These are phyloP conservation scores for Luffia ferchaultella DNA, from an alignment of 2,888 invertebrate species.

Conservation along the genomic window DNA sequence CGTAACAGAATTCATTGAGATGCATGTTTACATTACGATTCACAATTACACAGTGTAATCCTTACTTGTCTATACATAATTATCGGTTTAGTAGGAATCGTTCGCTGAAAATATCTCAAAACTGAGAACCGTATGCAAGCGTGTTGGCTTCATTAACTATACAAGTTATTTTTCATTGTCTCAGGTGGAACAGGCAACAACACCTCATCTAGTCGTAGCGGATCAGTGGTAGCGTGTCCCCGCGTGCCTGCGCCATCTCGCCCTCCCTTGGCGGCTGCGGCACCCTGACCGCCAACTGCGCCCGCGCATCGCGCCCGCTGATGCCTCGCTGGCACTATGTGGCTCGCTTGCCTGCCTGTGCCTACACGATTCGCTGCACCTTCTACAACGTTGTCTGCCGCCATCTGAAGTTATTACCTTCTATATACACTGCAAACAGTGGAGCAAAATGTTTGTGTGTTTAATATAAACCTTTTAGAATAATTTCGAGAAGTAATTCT, in stretches of 20 bases:
- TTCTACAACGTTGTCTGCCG: slow-evolving; percentile 26
- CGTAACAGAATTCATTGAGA: too few species aligned
- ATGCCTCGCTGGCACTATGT: slow-evolving; percentile 39
- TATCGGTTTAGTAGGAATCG: too few species aligned
- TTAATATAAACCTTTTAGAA: too few species aligned
- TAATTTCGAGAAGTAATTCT: too few species aligned
- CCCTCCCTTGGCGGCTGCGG: slow-evolving; percentile 51
- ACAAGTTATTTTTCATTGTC: too few species aligned
- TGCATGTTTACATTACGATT: too few species aligned
- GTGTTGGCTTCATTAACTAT: too few species aligned
- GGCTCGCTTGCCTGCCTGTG: slow-evolving; percentile 50
- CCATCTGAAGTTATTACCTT: slow-evolving; percentile 20
- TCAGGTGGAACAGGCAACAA: slow-evolving; percentile 44
- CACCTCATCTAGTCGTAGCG: slow-evolving; percentile 41
- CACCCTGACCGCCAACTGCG: slow-evolving; percentile 50
- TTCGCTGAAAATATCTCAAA: too few species aligned
- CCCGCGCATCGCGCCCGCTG: slow-evolving; percentile 52
- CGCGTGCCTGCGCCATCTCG: slow-evolving; percentile 66
- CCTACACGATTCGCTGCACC: slow-evolving; percentile 29
- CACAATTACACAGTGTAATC: too few species aligned
- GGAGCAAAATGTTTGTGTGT: too few species aligned
- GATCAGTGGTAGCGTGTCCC: slow-evolving; percentile 69
- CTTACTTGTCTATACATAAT: too few species aligned
- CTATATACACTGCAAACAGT: slow-evolving; percentile 5
- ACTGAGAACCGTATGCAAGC: too few species aligned